Base-by-base conservation (phyloP, 2,113 vertebrate species). In the Columbina picui region DNA sequence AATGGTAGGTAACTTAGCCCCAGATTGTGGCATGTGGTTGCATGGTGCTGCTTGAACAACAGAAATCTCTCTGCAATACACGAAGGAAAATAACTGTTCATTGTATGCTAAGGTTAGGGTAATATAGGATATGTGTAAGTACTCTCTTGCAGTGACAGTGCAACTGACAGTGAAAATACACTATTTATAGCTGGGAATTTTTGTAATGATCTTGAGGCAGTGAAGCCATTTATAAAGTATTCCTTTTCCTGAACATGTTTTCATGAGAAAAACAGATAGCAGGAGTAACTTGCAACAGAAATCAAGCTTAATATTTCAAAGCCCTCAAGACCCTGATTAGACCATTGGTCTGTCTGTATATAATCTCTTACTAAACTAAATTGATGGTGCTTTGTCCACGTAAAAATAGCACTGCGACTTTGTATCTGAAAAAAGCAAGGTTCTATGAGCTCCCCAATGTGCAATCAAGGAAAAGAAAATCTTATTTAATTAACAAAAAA, bases 401-500 rank as follows among this genome's bases (percentile, higher is more conserved):
- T 55, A 93, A 97, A 97, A 96, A 76, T 63, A 96, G 75, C 64
- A 81, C 56, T 50, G 59, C 94, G 75, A 18, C 34, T 95, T 91
- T 82, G 55, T 81, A 93, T 84, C 78, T 89, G 90, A 65, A 97
- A 93, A 80, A 82, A 92, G 11, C 9, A 38, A 89, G 85, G 64
- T 49, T 88, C 52, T 70, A 38, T 32, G 56, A 96, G 55, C 29
- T 87, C 55, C 91, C 64, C 91, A 59, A 89, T 88, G 57, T 79
- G 39, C 15, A 39, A 92, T 68, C 5, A 75, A 87, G 71, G 93
- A 59, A 77, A 94, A 94, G 88, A 64, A 87, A 89, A 75, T 84
- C 85, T 95, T 95, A 82, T 89, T 96, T 97, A 96, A 94, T 83
- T 90, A 96, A 95, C 67, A 86, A 90, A 97, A 94, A 43, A 97